These are phyloP conservation scores for Phrynocephalus versicolor DNA, from an alignment of 2,113 vertebrate species.

Conservation along the genomic window DNA sequence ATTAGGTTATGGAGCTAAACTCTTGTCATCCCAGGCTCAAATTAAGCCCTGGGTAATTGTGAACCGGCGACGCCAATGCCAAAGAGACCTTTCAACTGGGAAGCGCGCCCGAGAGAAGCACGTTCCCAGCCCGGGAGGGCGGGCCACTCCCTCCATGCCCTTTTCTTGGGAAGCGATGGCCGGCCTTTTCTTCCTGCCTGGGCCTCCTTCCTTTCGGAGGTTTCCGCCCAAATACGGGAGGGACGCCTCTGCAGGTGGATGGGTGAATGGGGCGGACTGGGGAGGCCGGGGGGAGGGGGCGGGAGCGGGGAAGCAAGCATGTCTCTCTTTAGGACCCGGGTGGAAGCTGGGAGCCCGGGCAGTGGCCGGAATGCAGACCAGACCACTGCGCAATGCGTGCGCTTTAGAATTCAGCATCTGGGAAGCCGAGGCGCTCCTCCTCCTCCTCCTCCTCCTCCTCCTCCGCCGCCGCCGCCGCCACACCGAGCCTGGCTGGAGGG, in stretches of 20 bases:
- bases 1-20: background rate
- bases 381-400: slow-evolving; percentile 13
- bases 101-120: background rate
- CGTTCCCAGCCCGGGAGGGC: background rate
- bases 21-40: background rate
- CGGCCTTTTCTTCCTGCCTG: background rate
- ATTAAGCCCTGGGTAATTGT: background rate
- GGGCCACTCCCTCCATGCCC: background rate
- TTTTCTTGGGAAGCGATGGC: background rate
- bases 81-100: no score
- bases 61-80: no score
- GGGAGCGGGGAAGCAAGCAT: no score
- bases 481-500: background rate
- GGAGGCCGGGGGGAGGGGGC: no score
- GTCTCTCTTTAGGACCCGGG: slow-evolving; percentile 12
- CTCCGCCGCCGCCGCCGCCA: no score
- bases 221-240: background rate
- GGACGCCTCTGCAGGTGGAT: background rate
- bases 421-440: slow-evolving; percentile 11
- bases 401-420: slow-evolving; percentile 5
- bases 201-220: background rate
- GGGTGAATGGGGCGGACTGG: no score
- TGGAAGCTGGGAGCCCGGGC: background rate
- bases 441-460: background rate
- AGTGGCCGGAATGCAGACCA: background rate